phyloP scores from a whole-genome alignment of 2,888 invertebrate genomes.

The Caradrina kadenii region DNA sequence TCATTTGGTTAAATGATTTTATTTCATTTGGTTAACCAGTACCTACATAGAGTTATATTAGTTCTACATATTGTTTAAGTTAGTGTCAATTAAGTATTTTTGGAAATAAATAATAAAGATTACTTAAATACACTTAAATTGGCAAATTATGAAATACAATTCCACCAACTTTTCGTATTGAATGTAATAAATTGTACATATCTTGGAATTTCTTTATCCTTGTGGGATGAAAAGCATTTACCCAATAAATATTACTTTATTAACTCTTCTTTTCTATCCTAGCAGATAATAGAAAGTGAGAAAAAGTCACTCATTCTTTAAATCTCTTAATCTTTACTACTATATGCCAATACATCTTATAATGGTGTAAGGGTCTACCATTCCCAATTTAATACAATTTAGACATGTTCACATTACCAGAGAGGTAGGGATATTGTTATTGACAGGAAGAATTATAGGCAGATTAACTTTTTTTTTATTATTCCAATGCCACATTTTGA shows the following conservation, averaged over 20 bases:
- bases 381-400: conserved; percentile 21
- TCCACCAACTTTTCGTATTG: conserved; percentile 2
- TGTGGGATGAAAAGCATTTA: conserved; percentile 11
- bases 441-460: neutral
- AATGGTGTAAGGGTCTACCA: conserved; percentile 35
- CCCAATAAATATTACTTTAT: conserved; percentile 2
- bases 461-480: neutral
- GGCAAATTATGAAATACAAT: conserved; percentile 6
- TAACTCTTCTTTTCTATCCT: neutral
- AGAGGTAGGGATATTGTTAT: conserved; percentile 7
- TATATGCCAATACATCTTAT: conserved; percentile 14
- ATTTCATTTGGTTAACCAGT: conserved; percentile 38
- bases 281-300: neutral
- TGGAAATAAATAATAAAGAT: conserved; percentile 5
- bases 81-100: conserved; percentile 3
- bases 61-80: neutral
- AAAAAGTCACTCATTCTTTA: neutral
- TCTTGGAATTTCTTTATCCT: neutral
- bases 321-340: conserved; percentile 6
- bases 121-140: conserved; percentile 9
- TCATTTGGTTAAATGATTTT: conserved; percentile 63
- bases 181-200: neutral
- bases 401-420: conserved; percentile 26
- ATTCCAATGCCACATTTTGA: conserved; percentile 18
- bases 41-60: conserved; percentile 8